Conservation (phyloP, 2,113 vertebrate genomes). For the Lota lota region DNA sequence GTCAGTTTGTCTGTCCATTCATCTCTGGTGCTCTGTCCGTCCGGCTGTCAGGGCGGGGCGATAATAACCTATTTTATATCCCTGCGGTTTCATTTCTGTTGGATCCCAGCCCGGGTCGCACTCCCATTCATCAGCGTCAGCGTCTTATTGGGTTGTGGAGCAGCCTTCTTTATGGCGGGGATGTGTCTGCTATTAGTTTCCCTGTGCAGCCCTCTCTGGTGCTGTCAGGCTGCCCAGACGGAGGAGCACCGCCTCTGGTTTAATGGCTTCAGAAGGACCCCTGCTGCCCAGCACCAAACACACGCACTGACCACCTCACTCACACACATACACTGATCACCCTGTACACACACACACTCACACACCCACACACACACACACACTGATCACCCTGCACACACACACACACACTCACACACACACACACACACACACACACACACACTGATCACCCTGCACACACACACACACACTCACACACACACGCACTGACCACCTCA, state of each 20-base stretch:
- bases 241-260: slow-evolving; percentile 66
- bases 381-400: no score
- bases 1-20: slow-evolving; percentile 65
- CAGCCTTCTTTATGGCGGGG: slow-evolving; percentile 74
- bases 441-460: no score
- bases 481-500: no score
- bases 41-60: slow-evolving; percentile 66
- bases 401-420: no score
- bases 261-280: slow-evolving; percentile 69
- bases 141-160: slow-evolving; percentile 76
- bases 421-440: no score
- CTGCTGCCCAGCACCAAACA: slow-evolving; percentile 14
- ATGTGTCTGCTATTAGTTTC: slow-evolving; percentile 79
- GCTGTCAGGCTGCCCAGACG: slow-evolving; percentile 74
- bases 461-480: no score
- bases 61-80: slow-evolving; percentile 80
- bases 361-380: no score
- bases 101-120: slow-evolving; percentile 71
- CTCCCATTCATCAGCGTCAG: slow-evolving; percentile 81
- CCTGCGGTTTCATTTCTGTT: slow-evolving; percentile 77
- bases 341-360: no score
- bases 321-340: slow-evolving; percentile 20
- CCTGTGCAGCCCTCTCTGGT: slow-evolving; percentile 64
- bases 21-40: slow-evolving; percentile 66
- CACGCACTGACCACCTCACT: slow-evolving; percentile 33